Evolutionary conservation across 2,888 invertebrate species (phyloP), one percentile per base, ranked within the genome.

Genomic region (Drosophila affinis): DNA sequence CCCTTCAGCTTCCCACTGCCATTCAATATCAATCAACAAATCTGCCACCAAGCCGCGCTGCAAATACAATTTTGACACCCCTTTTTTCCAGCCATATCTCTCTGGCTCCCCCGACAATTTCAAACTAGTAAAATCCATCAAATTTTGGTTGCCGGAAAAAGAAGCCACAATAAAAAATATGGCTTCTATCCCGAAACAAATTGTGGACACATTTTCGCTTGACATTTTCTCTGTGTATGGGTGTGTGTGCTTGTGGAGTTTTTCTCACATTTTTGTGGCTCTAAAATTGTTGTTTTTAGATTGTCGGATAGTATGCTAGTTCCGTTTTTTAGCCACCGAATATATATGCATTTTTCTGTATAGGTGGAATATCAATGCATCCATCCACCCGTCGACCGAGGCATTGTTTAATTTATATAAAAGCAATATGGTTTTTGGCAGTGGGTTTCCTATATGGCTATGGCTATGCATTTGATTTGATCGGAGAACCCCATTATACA

Each of bases 161-260:
- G 46, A 32, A 7, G 17, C 7, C 6, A 60, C 64, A 57, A 39
- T n/a, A 39, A 14, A 39, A 39, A 14, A 39, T 14, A 76, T 78
- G 64, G 69, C 61, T 68, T 75, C 27, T n/a, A 3, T 18, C 9
- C 29, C 12, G 5, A 59, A 70, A 79, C 72, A 70, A 85, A 76
- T 79, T 67, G 67, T 39, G 51, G n/a, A 56, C 46, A 65, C 44
- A 67, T 56, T 55, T 56, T 21, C 29, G 67, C 47, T 24, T 62
- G 58, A 55, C 58, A 62, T 57, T 62, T 18, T 21, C 21, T 21
- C 18, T 21, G 18, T 21, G 18, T 21, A 21, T 21, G 18, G 1
- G 18, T 1, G 21, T 21, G 21, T 39, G 53, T 18, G 49, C n/a
- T 24, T 27, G 34, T 24, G 24, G 24, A 29, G 56, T 56, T 67